A percentile compares a stretch with the other conserved stretches of the same genome.
These are phyloP conservation scores for Sinodicranocentrus sp. DNA, from an alignment of 2,888 invertebrate species.

Conservation along the genomic window DNA sequence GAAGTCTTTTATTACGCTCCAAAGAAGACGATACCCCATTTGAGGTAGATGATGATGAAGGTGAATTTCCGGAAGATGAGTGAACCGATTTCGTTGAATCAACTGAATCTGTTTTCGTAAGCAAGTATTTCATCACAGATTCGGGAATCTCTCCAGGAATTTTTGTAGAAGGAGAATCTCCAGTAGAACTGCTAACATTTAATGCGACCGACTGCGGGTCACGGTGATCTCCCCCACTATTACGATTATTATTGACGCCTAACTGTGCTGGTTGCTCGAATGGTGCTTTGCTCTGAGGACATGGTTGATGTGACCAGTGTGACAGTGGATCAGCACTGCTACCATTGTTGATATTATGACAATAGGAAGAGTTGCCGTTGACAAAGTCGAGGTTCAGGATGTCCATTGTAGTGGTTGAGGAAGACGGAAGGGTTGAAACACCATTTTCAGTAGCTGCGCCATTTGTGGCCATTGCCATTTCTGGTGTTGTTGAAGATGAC, in stretches of 20 bases:
- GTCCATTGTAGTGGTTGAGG: constrained; percentile 60
- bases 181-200: constrained; percentile 3
- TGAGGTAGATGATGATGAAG: constrained; percentile 29
- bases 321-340: constrained; percentile 41
- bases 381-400: constrained; percentile 69
- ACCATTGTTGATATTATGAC: constrained; percentile 39
- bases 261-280: constrained; percentile 5
- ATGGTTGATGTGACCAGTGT: constrained; percentile 36
- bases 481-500: constrained; percentile 30
- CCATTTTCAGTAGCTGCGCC: constrained; percentile 16
- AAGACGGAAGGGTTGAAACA: constrained; percentile 65
- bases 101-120: constrained; percentile 60
- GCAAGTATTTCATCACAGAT: constrained; percentile 62
- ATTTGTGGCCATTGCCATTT: constrained; percentile 62
- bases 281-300: constrained; percentile 12
- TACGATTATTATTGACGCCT: constrained; percentile 1
- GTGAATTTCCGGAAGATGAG: constrained; percentile 45
- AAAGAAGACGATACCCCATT: constrained; percentile 24
- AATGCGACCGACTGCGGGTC: constrained; percentile 33
- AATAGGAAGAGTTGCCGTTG: constrained; percentile 66
- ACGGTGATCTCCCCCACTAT: constrained; percentile 15
- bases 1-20: constrained; percentile 54
- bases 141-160: constrained; percentile 64
- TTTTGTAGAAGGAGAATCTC: constrained; percentile 60
- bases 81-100: constrained; percentile 53